Evolutionary conservation across 1,140 invertebrate genomes (phyloP), one percentile per base, ranked within the genome.

Genomic region (Steinernema khuongi): DNA sequence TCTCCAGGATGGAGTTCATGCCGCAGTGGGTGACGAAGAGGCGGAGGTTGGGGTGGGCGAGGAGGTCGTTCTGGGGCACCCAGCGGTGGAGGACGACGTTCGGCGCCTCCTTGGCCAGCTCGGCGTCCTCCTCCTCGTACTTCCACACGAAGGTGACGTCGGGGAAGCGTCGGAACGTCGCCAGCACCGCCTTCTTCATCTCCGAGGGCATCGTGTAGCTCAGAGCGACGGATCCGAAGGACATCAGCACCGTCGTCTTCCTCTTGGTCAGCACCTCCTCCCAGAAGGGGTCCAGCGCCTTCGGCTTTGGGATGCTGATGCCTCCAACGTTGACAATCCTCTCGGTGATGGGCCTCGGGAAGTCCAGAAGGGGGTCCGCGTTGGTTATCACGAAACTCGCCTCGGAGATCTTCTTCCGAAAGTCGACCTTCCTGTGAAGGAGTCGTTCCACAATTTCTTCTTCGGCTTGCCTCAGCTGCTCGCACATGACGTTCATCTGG

Each of bases 131-230:
- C 7, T 76, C 70, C 66, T 81, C 80, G 67, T 81, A 81, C 33
- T 81, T 81, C 80, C 80, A 81, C 26, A 81, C 72, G 31, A 81
- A 81, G 18, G 74, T 79, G 43, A 73, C 67, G 14, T 81, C 72
- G 1, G 79, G 79, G 60, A 78, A 80, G 31, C 71, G n/a, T 4
- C 19, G 22, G 30, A 80, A 79, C 0, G 77, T 71, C 28, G 76
- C 44, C 28, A 80, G 22, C 19, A 80, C 22, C 0, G 67, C 76
- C 36, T 36, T 28, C 31, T 81, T 78, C 17, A 72, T 77, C 43
- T 77, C 67, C 1, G 30, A 7, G 19, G 78, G 78, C 80, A 81
- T 81, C 17, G 32, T 60, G 1, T 41, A 1, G 14, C 75, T 76
- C 68, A 78, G 60, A 7, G 75, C 78, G 7, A 82, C 60, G 2